These are phyloP conservation scores for Colletes latitarsis DNA, from an alignment of 1,140 invertebrate genomes.

Conservation along the genomic window DNA sequence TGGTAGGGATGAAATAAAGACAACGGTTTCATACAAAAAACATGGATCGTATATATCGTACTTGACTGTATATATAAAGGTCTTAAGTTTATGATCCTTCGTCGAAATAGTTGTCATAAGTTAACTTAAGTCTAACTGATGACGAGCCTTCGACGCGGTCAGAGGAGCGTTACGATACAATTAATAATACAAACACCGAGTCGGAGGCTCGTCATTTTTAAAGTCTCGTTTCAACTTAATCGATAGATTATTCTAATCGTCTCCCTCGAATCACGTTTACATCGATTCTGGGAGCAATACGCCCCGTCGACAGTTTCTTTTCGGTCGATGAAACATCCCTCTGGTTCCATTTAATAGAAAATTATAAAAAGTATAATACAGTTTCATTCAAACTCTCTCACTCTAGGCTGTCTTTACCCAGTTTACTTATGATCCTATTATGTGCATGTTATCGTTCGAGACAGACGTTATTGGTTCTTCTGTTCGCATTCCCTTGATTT, in stretches of 20 bases:
- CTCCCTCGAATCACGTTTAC: slow-evolving; percentile 10
- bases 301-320: neutral
- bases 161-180: slow-evolving; percentile 36
- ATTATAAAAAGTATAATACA: slow-evolving; percentile 67
- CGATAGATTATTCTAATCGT: slow-evolving; percentile 27
- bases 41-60: slow-evolving; percentile 67
- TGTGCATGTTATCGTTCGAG: slow-evolving; percentile 34
- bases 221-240: slow-evolving; percentile 49
- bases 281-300: slow-evolving; percentile 11
- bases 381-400: slow-evolving; percentile 39
- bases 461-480: slow-evolving; percentile 1
- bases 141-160: slow-evolving; percentile 49
- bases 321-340: slow-evolving; percentile 21
- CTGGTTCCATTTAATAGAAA: slow-evolving; percentile 57
- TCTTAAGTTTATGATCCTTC: slow-evolving; percentile 61
- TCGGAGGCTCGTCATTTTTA: slow-evolving; percentile 52
- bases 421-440: slow-evolving; percentile 18
- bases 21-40: slow-evolving; percentile 62
- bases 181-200: slow-evolving; percentile 55
- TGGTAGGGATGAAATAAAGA: neutral
- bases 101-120: slow-evolving; percentile 60
- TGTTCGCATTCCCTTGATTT: neutral
- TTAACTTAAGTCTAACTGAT: slow-evolving; percentile 63
- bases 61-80: slow-evolving; percentile 67
- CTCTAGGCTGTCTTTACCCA: slow-evolving; percentile 20